Evolutionary conservation across 1,140 invertebrate species (phyloP).

Genomic region (Cydia fagiglandana): DNA sequence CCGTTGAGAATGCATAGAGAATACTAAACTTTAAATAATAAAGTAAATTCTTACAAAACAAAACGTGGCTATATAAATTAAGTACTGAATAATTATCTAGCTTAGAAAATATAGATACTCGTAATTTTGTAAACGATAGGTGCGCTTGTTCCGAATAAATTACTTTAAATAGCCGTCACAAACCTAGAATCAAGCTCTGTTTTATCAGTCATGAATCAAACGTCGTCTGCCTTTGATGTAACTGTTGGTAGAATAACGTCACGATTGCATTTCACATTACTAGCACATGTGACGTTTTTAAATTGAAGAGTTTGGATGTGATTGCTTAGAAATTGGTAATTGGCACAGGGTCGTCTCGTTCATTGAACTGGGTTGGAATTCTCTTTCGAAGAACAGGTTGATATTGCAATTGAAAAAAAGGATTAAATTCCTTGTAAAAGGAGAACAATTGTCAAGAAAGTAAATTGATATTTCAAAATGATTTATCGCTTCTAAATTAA

Average conservation of each 20-base stretch:
- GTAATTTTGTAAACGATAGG: background rate
- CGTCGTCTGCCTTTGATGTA: slow-evolving; percentile 1
- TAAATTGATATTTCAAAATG: too few species aligned
- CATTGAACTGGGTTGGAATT: background rate
- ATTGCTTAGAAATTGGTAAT: background rate
- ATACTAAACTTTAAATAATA: too few species aligned
- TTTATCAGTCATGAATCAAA: background rate
- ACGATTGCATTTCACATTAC: background rate
- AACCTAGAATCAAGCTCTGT: background rate
- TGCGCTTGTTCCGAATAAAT: background rate
- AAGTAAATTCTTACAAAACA: too few species aligned
- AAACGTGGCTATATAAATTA: too few species aligned
- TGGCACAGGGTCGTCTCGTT: slow-evolving; percentile 12
- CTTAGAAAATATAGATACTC: too few species aligned
- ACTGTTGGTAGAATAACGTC: background rate
- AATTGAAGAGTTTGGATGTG: background rate
- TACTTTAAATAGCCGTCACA: background rate
- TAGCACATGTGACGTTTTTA: background rate
- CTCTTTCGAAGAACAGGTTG: background rate
- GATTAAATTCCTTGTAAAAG: too few species aligned
- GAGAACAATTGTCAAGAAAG: background rate
- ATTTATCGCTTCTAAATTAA: too few species aligned
- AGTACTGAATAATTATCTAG: too few species aligned
- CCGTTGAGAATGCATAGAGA: too few species aligned
- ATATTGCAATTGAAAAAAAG: background rate